Base-by-base conservation (phyloP, 2,113 vertebrate genomes). In the Sinocyclocheilus grahami region DNA sequence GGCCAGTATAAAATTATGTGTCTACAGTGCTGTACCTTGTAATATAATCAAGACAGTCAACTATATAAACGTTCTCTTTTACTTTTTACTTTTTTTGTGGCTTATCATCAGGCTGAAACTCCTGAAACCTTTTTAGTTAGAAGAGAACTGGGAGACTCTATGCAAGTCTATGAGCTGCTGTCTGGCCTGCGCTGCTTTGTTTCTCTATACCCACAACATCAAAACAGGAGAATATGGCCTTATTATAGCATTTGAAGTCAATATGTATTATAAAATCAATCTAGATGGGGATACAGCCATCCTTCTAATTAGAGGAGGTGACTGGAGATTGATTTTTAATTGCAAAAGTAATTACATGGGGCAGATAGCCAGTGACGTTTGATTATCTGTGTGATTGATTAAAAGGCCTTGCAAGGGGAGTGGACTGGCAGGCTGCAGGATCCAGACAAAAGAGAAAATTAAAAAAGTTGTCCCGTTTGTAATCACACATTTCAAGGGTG, bases 311-410 rank as follows among this genome's bases (percentile, higher is more conserved):
- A 99, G 97, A 98, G 94, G 95, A 97, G 97, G 97, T 97, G 97
- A 98, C 97, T 98, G 95, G 96, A 98, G 98, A 98, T 99, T 99
- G 98, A 98, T 98, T 99, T 99, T 99, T 99, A 99, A 99, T 99
- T 99, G 98, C 97, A 98, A 99, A 99, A 99, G 98, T 99, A 99
- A 99, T 99, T 99, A 99, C 97, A 99, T 93, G 94, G 98, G 98
- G 98, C 98, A 99, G 98, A 99, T 99, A 98, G 97, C 97, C 98
- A 97, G 96, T 98, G 98, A 99, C 98, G 98, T 98, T 98, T 99
- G 98, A 99, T 99, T 99, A 98, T 99, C 97, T 98, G 96, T 96
- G 97, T 99, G 98, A 99, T 99, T 99, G 98, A 99, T 99, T 99
- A 99, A 99, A 99, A 98, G 97, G 96, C 96, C 96, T 93, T 95